These are phyloP conservation scores for Marmota flaviventris DNA, from an alignment of 2,113 vertebrate species.

Conservation along the genomic window DNA sequence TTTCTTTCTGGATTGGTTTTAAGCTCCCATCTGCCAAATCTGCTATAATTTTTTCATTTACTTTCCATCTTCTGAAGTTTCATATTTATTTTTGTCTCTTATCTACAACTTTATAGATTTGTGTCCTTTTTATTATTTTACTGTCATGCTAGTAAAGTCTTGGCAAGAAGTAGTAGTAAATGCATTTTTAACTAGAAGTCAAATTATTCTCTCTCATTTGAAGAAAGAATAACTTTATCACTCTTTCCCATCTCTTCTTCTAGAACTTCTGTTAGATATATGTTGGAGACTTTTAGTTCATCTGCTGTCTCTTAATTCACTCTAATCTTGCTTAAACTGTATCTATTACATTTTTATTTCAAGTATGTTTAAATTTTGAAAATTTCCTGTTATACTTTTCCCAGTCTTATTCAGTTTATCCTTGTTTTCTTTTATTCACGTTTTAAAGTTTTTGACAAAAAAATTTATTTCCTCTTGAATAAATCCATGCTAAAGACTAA, in stretches of 20 bases:
- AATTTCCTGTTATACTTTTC: conserved; percentile 17
- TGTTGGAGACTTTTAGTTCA: not conserved
- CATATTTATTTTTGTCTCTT: not conserved
- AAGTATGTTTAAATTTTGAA: conserved; percentile 31
- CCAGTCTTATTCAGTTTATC: not conserved
- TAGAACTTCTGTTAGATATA: not conserved
- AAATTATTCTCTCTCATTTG: not conserved
- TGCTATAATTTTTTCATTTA: not conserved
- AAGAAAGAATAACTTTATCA: not conserved
- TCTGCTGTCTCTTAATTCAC: not conserved
- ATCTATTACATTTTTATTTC: conserved; percentile 34
- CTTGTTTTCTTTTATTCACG: not conserved
- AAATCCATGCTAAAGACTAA: conserved; percentile 45
- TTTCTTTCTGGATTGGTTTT: not conserved
- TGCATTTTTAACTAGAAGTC: not conserved
- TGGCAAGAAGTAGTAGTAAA: not conserved
- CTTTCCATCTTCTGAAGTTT: not conserved
- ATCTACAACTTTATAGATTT: not conserved
- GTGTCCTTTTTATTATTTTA: not conserved
- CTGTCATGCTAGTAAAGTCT: not conserved
- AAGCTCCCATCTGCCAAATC: not conserved
- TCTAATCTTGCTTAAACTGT: not conserved
- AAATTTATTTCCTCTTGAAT: not conserved
- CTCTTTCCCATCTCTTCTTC: conserved; percentile 6
- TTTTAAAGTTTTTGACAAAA: not conserved